These are phyloP conservation scores for Hypselothyrea guttata DNA, from an alignment of 2,888 invertebrate species.

Conservation along the genomic window DNA sequence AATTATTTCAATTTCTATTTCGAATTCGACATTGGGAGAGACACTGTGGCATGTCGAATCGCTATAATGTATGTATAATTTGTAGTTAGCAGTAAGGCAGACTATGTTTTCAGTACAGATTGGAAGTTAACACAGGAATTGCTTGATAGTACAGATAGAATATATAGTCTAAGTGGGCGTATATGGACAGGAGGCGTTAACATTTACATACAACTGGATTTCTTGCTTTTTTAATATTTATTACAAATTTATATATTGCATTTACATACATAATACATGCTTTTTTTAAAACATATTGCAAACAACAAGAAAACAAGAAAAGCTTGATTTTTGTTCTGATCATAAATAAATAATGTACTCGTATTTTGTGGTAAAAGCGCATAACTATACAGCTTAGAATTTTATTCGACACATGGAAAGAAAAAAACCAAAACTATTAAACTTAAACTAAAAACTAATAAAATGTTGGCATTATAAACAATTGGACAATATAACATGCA, in stretches of 20 bases:
- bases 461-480: too few species aligned
- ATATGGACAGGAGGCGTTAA: too few species aligned
- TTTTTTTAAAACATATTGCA: slow-evolving; percentile 21
- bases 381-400: background rate
- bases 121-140: too few species aligned
- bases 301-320: slow-evolving; percentile 7
- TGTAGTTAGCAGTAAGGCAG: too few species aligned
- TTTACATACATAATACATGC: slow-evolving; percentile 44
- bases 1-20: slow-evolving; percentile 39
- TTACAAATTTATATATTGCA: slow-evolving; percentile 37
- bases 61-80: too few species aligned
- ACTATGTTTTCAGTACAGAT: too few species aligned
- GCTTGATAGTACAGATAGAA: too few species aligned
- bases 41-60: too few species aligned
- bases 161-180: too few species aligned
- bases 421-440: background rate
- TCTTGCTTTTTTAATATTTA: slow-evolving; percentile 38
- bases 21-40: slow-evolving; percentile 1
- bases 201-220: slow-evolving; percentile 29
- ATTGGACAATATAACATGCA: too few species aligned
- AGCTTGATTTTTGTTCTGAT: slow-evolving; percentile 17
- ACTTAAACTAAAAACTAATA: slow-evolving; percentile 14
- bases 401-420: background rate
- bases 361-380: slow-evolving; percentile 23
- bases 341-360: slow-evolving; percentile 25